These are phyloP conservation scores for Hippocampus guttulatus DNA, from an alignment of 2,113 vertebrate species.

Conservation along the genomic window DNA sequence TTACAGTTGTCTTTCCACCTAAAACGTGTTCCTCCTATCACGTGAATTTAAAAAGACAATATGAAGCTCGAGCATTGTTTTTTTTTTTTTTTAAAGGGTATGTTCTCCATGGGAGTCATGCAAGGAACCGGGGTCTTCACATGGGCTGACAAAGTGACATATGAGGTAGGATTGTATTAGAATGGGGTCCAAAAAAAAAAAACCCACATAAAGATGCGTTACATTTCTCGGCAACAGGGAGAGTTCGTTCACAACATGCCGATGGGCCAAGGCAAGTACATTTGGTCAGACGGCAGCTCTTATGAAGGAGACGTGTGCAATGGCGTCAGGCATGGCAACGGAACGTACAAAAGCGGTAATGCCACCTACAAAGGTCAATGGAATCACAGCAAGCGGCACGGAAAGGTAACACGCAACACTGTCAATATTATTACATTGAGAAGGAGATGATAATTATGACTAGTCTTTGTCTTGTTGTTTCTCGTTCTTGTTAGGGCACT, in stretches of 20 bases:
- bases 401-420: constrained; percentile 72
- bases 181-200: background rate
- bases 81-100: constrained; percentile 71
- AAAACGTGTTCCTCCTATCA: background rate
- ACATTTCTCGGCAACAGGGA: constrained; percentile 72
- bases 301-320: constrained; percentile 79
- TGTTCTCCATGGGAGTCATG: constrained; percentile 84
- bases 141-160: constrained; percentile 79
- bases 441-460: background rate
- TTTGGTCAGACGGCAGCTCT: constrained; percentile 80
- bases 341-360: constrained; percentile 71
- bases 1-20: background rate
- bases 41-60: background rate
- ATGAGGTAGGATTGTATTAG: constrained; percentile 73
- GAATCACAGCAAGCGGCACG: constrained; percentile 79
- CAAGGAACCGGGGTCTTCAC: constrained; percentile 80
- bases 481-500: constrained; percentile 71
- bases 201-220: too few relatives aligned
- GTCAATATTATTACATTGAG: background rate
- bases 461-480: constrained; percentile 1
- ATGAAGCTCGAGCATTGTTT: background rate
- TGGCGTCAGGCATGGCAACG: constrained; percentile 79
- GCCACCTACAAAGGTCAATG: constrained; percentile 82
- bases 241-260: constrained; percentile 80
- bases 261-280: constrained; percentile 74